Evolutionary conservation across 2,888 invertebrate species (phyloP), one percentile per base, ranked within the genome.

Genomic region (Cyclophora punctaria): DNA sequence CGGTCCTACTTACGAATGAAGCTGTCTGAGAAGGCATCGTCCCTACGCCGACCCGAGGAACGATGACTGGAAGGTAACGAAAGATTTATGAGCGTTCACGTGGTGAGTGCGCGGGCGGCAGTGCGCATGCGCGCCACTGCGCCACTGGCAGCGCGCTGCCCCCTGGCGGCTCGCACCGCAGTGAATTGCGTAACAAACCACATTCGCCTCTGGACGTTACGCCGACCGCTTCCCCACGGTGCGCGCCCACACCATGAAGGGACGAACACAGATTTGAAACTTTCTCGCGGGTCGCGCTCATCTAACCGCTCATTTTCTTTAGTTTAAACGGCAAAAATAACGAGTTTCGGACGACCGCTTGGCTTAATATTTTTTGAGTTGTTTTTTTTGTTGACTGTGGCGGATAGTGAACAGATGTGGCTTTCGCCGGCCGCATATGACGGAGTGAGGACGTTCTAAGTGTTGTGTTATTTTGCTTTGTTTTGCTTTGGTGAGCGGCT

Each of bases 61-160:
- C 58, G 62, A 64, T 61, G 63, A 60, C 63, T 65, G 61, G 59
- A 50, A 62, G 67, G 63, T 63, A 64, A 63, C 64, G 65, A 66
- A 67, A 76, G 74, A 77, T 77, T 69, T 65, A 74, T 71, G 71
- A 65, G 62, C 60, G 60, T 61, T 59, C 63, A 56, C 49, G 51
- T 57, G 49, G 46, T 52, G 51, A 46, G 55, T 50, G 51, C 56
- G 61, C 51, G 51, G 61, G 57, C 46, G 53, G 43, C 57, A 80
- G 66, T 80, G 85, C 88, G 88, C 88, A 88, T 85, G 88, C 88
- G 67, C 83, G 86, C 69, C 86, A 87, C 83, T 88, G 88, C 88
- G 87, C 88, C 88, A 87, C 84, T 80, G 73, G 69, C 76, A 67
- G 71, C 77, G 78, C 80, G 81, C 79, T 83, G 83, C 87, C 87